phyloP scores from a whole-genome alignment of 92 coral and sea anemone genomes.

The Porites cylindrica region DNA sequence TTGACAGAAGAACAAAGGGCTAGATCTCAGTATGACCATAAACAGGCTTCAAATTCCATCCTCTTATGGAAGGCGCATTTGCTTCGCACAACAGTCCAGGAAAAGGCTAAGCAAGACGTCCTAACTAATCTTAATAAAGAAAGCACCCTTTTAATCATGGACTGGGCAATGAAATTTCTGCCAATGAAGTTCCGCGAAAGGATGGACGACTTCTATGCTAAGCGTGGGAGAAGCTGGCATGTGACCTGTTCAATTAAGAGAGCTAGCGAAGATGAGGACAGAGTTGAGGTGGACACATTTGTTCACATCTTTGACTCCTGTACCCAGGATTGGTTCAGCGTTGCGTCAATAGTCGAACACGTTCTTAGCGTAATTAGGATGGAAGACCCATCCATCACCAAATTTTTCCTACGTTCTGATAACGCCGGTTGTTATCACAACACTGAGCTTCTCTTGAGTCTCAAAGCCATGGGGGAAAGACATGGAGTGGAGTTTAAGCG shows the following conservation, averaged over 20 bases:
- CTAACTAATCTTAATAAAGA: neutral
- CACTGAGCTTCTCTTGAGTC: constrained; percentile 22
- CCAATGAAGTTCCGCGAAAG: constrained; percentile 33
- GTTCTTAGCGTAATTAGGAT: constrained; percentile 10
- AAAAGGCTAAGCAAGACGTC: neutral
- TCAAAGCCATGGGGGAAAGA: neutral
- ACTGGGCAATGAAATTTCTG: constrained; percentile 3
- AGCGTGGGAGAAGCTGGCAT: constrained; percentile 28
- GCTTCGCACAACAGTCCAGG: neutral
- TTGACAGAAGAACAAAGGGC: constrained; percentile 7
- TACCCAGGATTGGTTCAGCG: constrained; percentile 20
- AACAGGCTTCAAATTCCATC: neutral
- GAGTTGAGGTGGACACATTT: constrained; percentile 33
- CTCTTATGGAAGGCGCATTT: neutral
- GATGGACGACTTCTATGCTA: constrained; percentile 16
- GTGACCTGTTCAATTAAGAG: constrained; percentile 24
- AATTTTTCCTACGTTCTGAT: constrained; percentile 32
- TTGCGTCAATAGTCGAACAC: constrained; percentile 27
- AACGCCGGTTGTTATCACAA: constrained; percentile 36
- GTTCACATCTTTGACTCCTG: constrained; percentile 35
- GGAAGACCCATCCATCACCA: constrained; percentile 25
- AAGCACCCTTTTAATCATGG: neutral
- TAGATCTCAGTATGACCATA: neutral
- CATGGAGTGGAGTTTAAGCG: neutral
- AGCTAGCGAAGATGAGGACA: constrained; percentile 2